phyloP scores from a whole-genome alignment of 2,888 invertebrate species.

The Acleris laterana region DNA sequence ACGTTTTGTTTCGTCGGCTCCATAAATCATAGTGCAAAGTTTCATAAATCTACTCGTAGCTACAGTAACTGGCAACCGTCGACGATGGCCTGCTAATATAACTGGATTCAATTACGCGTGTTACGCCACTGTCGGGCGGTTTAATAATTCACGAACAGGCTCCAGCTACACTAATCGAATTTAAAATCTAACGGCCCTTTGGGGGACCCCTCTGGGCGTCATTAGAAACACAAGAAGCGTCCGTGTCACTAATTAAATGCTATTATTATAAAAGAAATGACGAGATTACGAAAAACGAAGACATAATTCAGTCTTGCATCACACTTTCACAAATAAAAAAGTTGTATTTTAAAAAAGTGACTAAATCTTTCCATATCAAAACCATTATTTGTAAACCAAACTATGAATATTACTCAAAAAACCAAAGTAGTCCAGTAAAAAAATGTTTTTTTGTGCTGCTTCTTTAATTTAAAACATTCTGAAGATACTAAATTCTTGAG shows the following conservation, averaged over 20 bases:
- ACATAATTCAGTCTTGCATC: neutral
- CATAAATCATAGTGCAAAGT: neutral
- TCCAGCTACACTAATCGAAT: constrained; percentile 31
- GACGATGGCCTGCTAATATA: constrained; percentile 18
- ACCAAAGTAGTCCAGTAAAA: no score
- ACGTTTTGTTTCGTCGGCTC: neutral
- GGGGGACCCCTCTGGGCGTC: constrained; percentile 13
- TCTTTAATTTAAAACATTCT: neutral
- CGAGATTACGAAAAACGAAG: neutral
- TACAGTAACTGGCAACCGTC: constrained; percentile 16
- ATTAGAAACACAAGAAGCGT: constrained; percentile 11
- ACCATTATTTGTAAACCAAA: no score
- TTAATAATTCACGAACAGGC: constrained; percentile 29
- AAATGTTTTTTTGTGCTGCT: neutral
- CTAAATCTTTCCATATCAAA: no score
- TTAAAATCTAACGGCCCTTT: constrained; percentile 22
- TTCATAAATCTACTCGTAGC: neutral
- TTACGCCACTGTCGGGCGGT: constrained; percentile 16
- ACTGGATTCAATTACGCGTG: constrained; percentile 27
- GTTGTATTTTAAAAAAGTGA: no score
- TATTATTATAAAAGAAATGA: constrained; percentile 12
- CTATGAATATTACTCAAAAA: no score
- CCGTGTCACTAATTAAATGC: constrained; percentile 21
- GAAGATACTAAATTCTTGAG: neutral
- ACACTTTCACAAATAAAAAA: neutral